Conservation (phyloP, 1,140 invertebrate genomes). For the Mylabris phalerata region DNA sequence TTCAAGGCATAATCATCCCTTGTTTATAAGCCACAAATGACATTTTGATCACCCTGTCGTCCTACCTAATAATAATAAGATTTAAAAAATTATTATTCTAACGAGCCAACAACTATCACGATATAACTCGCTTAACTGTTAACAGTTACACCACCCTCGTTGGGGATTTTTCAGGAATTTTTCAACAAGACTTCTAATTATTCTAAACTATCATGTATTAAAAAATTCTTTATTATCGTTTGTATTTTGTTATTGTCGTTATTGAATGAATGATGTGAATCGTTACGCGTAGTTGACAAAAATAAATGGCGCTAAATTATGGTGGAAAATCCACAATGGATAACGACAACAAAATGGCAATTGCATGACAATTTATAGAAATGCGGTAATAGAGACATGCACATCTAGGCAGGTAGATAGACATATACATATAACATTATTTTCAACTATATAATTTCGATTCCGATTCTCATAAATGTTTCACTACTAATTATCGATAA, state of each 20-base stretch:
- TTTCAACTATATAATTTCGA: slow-evolving; percentile 25
- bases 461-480: slow-evolving; percentile 32
- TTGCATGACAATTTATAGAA: slow-evolving; percentile 26
- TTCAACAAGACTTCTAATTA: too few species aligned
- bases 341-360: slow-evolving; percentile 20
- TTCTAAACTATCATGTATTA: too few species aligned
- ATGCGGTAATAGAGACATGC: slow-evolving; percentile 23
- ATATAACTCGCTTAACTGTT: slow-evolving; percentile 22
- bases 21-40: slow-evolving; percentile 21
- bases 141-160: slow-evolving; percentile 9
- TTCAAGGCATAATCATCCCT: slow-evolving; percentile 20
- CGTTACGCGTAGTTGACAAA: slow-evolving; percentile 12
- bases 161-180: not conserved
- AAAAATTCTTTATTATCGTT: too few species aligned
- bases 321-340: slow-evolving; percentile 17
- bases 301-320: slow-evolving; percentile 6
- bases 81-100: too few species aligned
- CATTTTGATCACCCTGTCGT: slow-evolving; percentile 16
- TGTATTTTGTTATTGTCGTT: too few species aligned
- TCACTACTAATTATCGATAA: slow-evolving; percentile 22
- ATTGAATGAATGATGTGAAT: slow-evolving; percentile 7
- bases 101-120: slow-evolving; percentile 4
- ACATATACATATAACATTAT: slow-evolving; percentile 9
- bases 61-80: too few species aligned
- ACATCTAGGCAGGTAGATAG: slow-evolving; percentile 20